phyloP scores from a whole-genome alignment of 2,113 vertebrate species.

The Fukomys damarensis region DNA sequence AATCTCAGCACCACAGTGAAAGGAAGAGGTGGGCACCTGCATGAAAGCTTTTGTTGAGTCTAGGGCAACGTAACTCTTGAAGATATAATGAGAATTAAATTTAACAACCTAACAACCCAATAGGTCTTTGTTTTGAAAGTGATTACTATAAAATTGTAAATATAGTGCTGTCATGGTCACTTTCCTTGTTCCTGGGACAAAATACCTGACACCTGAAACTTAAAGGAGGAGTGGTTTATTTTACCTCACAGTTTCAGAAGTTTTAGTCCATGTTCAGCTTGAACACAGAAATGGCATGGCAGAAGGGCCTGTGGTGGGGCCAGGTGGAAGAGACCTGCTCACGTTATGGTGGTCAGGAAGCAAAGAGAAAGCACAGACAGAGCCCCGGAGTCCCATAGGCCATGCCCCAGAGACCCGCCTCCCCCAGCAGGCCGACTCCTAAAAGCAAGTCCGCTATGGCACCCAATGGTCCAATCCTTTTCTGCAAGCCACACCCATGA shows the following conservation, averaged over 20 bases:
- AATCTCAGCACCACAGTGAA: not conserved
- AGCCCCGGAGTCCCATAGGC: too few relatives aligned
- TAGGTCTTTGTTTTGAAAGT: not conserved
- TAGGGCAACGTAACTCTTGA: not conserved
- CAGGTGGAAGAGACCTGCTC: not conserved
- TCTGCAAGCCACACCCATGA: not conserved
- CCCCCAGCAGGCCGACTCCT: not conserved
- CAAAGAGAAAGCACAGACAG: not conserved
- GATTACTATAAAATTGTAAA: not conserved
- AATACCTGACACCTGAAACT: not conserved
- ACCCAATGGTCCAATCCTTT: not conserved
- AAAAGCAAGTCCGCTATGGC: not conserved
- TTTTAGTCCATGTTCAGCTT: not conserved
- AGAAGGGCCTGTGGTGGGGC: not conserved
- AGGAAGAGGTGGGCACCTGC: fast-evolving
- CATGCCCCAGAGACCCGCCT: too few relatives aligned
- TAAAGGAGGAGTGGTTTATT: not conserved
- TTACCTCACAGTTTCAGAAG: not conserved
- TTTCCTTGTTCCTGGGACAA: not conserved
- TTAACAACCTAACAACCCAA: not conserved
- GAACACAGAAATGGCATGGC: not conserved
- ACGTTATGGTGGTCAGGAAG: not conserved
- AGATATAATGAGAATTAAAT: not conserved
- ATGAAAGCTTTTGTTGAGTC: not conserved
- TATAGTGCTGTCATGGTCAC: not conserved